These are phyloP conservation scores for Drosophila nigrodunni DNA, from an alignment of 1,140 invertebrate genomes.

Conservation along the genomic window DNA sequence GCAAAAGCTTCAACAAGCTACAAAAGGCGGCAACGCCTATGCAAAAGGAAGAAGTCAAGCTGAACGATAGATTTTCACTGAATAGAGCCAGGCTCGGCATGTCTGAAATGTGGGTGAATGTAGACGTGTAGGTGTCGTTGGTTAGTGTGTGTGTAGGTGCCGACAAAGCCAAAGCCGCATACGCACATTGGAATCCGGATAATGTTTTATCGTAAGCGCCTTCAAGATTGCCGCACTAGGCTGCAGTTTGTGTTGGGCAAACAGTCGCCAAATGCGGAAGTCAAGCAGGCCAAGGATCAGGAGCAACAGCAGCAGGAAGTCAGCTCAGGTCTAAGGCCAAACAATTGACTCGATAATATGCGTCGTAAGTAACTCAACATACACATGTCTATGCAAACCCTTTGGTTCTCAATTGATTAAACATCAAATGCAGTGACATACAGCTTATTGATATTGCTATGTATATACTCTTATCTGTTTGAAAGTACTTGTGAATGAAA, in stretches of 20 bases:
- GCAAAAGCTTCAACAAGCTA: slow-evolving; percentile 44
- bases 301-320: neutral
- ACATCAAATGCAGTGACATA: slow-evolving; percentile 60
- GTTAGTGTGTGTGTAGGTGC: slow-evolving; percentile 4
- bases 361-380: slow-evolving; percentile 17
- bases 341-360: slow-evolving; percentile 56
- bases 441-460: slow-evolving; percentile 44
- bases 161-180: slow-evolving; percentile 64
- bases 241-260: slow-evolving; percentile 68
- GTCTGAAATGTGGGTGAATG: neutral
- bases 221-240: slow-evolving; percentile 60
- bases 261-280: slow-evolving; percentile 71
- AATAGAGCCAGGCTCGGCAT: slow-evolving; percentile 38
- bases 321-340: slow-evolving; percentile 30
- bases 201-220: slow-evolving; percentile 74
- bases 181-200: slow-evolving; percentile 82
- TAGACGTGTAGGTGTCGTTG: neutral
- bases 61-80: slow-evolving; percentile 77
- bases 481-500: neutral
- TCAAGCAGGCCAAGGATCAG: slow-evolving; percentile 24
- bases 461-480: neutral
- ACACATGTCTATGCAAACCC: neutral
- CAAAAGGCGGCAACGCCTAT: slow-evolving; percentile 16
- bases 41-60: slow-evolving; percentile 40
- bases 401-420: slow-evolving; percentile 77